Percentiles rank a stretch among this genome's conserved stretches.
Conservation (phyloP, 2,888 invertebrate genomes). For the Deilephila elpenor region DNA sequence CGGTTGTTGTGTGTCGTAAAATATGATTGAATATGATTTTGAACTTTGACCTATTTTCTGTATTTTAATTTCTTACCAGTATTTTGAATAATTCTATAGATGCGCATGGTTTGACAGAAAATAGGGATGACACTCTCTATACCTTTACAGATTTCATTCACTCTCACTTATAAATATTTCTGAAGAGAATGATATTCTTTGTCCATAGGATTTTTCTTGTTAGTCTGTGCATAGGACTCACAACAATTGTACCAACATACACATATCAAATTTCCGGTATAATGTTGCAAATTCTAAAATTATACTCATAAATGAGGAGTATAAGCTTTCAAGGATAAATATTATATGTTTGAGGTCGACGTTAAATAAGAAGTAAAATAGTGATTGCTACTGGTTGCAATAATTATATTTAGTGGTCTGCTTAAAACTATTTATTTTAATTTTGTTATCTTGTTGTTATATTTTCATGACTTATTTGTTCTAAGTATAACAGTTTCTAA, state of each 20-base stretch:
- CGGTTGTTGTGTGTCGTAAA: too few species aligned
- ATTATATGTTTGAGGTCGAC: neutral
- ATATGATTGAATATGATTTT: too few species aligned
- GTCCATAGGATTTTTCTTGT: slow-evolving; percentile 27
- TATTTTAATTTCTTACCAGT: too few species aligned
- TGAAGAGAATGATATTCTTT: slow-evolving; percentile 15
- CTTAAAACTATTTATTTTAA: too few species aligned
- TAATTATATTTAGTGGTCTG: too few species aligned
- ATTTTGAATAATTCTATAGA: neutral
- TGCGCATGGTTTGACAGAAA: neutral
- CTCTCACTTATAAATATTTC: neutral
- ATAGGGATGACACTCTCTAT: neutral
- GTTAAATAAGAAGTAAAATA: too few species aligned
- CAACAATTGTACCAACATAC: slow-evolving; percentile 48
- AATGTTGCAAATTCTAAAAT: slow-evolving; percentile 41
- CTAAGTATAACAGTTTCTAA: too few species aligned
- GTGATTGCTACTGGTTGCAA: too few species aligned
- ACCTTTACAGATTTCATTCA: neutral
- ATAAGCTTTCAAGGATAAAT: neutral
- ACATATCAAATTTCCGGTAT: slow-evolving; percentile 46
- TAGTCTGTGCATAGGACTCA: slow-evolving; percentile 26
- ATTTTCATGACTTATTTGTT: too few species aligned
- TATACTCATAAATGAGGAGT: neutral
- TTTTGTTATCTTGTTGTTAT: too few species aligned
- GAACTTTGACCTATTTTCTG: too few species aligned